These are phyloP conservation scores for Ophion costatus DNA, from an alignment of 2,888 invertebrate species.

Conservation along the genomic window DNA sequence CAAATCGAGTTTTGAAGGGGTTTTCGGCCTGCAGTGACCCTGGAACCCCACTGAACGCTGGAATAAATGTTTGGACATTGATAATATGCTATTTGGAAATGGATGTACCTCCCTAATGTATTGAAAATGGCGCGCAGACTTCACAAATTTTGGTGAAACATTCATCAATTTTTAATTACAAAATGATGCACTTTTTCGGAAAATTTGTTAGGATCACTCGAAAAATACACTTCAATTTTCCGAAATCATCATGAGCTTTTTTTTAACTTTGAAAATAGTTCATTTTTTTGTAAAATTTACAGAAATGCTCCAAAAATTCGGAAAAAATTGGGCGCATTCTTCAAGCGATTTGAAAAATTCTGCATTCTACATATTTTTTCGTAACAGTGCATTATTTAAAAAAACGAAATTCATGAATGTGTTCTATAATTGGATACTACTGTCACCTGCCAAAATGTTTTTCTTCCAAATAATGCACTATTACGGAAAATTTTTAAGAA, in stretches of 20 bases:
- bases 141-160: no score
- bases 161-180: no score
- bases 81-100: slow-evolving; percentile 16
- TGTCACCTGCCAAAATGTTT: no score
- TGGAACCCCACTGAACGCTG: slow-evolving; percentile 17
- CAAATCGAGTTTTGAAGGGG: slow-evolving; percentile 9
- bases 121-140: background rate
- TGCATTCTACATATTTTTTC: no score
- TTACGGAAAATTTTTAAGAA: background rate
- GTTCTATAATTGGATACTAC: no score
- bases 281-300: slow-evolving; percentile 5
- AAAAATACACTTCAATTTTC: no score
- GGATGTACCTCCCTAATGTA: slow-evolving; percentile 15
- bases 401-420: no score
- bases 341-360: background rate
- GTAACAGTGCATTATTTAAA: no score
- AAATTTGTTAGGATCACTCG: no score
- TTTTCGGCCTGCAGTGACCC: slow-evolving; percentile 14
- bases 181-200: no score
- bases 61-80: slow-evolving; percentile 14
- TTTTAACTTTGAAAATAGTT: background rate
- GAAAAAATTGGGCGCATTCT: background rate
- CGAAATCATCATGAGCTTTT: no score
- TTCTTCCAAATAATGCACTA: background rate
- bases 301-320: slow-evolving; percentile 2